Evolutionary conservation across 2,888 invertebrate genomes (phyloP).

Genomic region (Athripsodes cinereus): DNA sequence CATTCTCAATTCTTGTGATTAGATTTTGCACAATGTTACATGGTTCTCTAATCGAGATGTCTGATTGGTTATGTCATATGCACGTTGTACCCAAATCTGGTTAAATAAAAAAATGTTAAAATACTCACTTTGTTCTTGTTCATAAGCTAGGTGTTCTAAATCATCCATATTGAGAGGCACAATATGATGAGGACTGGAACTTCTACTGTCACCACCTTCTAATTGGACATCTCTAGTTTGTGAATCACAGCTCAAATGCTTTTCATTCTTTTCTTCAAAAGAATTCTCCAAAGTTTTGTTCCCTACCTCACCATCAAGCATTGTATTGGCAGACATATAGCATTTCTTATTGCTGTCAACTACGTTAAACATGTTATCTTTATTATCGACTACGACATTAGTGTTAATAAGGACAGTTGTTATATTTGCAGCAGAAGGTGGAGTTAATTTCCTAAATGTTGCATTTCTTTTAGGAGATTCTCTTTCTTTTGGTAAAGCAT

Average conservation of each 20-base stretch:
- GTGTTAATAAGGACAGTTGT: constrained; percentile 40
- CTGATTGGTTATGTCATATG: too few species aligned
- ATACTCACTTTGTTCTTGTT: constrained; percentile 24
- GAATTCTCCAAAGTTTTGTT: neutral
- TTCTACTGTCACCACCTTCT: constrained; percentile 8
- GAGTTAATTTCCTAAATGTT: constrained; percentile 41
- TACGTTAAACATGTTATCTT: constrained; percentile 1
- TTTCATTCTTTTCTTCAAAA: constrained; percentile 3
- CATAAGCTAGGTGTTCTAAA: constrained; percentile 19
- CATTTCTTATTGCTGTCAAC: constrained; percentile 25
- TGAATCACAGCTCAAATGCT: constrained; percentile 7
- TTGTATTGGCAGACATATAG: constrained; percentile 16
- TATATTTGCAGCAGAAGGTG: constrained; percentile 35
- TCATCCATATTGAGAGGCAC: constrained; percentile 22
- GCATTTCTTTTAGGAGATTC: constrained; percentile 41
- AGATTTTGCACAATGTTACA: too few species aligned
- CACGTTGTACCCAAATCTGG: too few species aligned
- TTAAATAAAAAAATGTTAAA: neutral
- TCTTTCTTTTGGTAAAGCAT: constrained; percentile 34
- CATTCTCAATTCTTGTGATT: too few species aligned
- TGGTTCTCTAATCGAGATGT: too few species aligned
- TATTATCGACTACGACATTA: constrained; percentile 8
- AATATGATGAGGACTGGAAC: constrained; percentile 30
- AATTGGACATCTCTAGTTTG: neutral
- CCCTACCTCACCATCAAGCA: neutral